Evolutionary conservation across 2,113 vertebrate species (phyloP).

Genomic region (Petrocephalus microphthalmus): DNA sequence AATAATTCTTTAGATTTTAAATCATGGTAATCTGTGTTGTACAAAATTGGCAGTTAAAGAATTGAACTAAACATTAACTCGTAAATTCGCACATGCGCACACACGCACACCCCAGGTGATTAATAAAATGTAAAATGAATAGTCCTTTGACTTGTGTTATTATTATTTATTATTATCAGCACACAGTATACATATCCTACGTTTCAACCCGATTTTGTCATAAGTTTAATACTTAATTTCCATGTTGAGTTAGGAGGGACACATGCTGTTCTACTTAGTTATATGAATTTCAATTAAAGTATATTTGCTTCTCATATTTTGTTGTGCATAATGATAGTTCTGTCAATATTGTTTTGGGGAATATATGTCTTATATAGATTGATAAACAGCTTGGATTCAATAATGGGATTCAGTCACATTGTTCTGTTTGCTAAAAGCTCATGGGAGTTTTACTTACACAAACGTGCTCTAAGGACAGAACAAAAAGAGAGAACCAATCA

Average conservation of each 20-base stretch:
- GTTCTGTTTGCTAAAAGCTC: no score
- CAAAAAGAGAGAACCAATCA: no score
- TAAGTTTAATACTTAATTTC: not conserved
- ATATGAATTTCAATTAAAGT: not conserved
- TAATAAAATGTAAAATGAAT: constrained; percentile 58
- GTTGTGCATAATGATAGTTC: not conserved
- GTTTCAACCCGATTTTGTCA: not conserved
- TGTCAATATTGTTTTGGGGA: not conserved
- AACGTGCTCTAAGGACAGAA: no score
- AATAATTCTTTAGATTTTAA: constrained; percentile 47
- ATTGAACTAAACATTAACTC: constrained; percentile 45
- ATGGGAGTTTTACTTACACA: no score
- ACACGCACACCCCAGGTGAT: constrained; percentile 46
- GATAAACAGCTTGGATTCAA: not conserved
- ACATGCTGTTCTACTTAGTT: not conserved
- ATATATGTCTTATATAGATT: not conserved
- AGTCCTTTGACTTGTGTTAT: constrained; percentile 12
- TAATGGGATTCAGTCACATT: not conserved
- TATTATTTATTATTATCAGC: not conserved
- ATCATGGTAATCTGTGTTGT: constrained; percentile 56
- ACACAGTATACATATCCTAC: not conserved
- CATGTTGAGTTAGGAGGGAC: not conserved
- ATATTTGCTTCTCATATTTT: not conserved
- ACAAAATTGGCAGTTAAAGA: constrained; percentile 44
- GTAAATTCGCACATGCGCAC: constrained; percentile 12